Evolutionary conservation across 2,113 vertebrate species (phyloP).

Genomic region (Platichthys stellatus): DNA sequence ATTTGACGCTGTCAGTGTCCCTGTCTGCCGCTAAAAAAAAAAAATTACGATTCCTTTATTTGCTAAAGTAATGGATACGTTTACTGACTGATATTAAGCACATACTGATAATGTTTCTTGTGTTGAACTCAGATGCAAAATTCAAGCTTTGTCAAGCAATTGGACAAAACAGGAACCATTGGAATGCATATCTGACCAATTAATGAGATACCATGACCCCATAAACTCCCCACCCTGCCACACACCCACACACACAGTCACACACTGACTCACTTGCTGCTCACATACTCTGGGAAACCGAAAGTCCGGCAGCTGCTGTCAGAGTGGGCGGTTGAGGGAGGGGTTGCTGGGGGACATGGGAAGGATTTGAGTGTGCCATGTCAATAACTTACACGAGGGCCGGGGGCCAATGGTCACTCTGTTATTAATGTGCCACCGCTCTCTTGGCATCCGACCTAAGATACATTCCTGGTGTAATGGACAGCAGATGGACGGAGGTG

Average conservation of each 20-base stretch:
- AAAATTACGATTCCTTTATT: not conserved
- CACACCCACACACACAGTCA: slow-evolving; percentile 25
- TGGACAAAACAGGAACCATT: slow-evolving; percentile 64
- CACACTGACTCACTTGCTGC: slow-evolving; percentile 62
- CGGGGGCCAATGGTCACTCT: slow-evolving; percentile 73
- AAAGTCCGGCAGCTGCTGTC: slow-evolving; percentile 74
- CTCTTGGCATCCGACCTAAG: slow-evolving; percentile 76
- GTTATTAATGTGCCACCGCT: slow-evolving; percentile 84
- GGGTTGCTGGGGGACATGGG: slow-evolving; percentile 62
- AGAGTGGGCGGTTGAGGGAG: slow-evolving; percentile 47
- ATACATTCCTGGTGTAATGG: slow-evolving; percentile 86
- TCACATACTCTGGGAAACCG: slow-evolving; percentile 66
- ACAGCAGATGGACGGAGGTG: slow-evolving; percentile 85
- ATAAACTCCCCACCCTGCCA: slow-evolving; percentile 59
- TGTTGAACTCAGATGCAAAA: slow-evolving; percentile 19
- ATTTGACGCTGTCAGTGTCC: not conserved
- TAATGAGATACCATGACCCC: slow-evolving; percentile 68
- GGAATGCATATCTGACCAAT: slow-evolving; percentile 67
- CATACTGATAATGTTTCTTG: slow-evolving; percentile 15
- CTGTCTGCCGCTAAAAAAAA: not conserved
- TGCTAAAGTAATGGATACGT: not conserved
- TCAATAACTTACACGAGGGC: slow-evolving; percentile 82
- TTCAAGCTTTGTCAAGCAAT: slow-evolving; percentile 37
- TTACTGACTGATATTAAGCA: not conserved
- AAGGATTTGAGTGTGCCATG: slow-evolving; percentile 76